Evolutionary conservation across 2,888 invertebrate species (phyloP), one percentile per base, ranked within the genome.

Genomic region (Theretra japonica): DNA sequence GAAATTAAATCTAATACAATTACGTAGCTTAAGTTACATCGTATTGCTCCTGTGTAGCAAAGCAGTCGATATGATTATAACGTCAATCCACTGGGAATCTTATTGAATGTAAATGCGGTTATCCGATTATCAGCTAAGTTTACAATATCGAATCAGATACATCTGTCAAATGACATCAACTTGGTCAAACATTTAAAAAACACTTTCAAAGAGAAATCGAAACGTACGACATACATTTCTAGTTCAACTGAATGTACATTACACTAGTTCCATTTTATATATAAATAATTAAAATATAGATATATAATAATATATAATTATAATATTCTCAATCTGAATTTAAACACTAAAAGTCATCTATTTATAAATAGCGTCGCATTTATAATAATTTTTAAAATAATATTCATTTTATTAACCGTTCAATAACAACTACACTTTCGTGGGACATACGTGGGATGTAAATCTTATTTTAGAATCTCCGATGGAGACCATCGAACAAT

Each of bases 351-450:
- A 86, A 88, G 84, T 87, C 85, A 87, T 89, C 88, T 91, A 90
- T 85, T 88, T 83, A 90, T 93, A 92, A 92, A 93, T 93, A 94
- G 93, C 91, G 88, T 91, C 90, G 91, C 88, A 91, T 92, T 92
- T 90, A 90, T 84, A 59, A 50, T 59, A 30, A 17, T 23, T 53
- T 88, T 85, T 74, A 82, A 82, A 88, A 86, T 85, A 82, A 79
- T 77, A 77, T 81, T 57, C 33, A 60, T 53, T 71, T 71, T 33
- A 71, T 65, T 71, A 62, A 71, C 53, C 62, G 70, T 53, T 53
- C 50, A 28, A 62, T 62, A 92, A 92, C 90, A 91, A 89, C 87
- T 89, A 91, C 88, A 87, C 88, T 80, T 81, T 80, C 82, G 80
- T 75, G 91, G 92, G 90, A 84, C 87, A 83, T 85, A 84, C 89